Evolutionary conservation across 35 echinoderm and acorn worm genomes (phyloP).

Genomic region (Stichopus chloronotus): DNA sequence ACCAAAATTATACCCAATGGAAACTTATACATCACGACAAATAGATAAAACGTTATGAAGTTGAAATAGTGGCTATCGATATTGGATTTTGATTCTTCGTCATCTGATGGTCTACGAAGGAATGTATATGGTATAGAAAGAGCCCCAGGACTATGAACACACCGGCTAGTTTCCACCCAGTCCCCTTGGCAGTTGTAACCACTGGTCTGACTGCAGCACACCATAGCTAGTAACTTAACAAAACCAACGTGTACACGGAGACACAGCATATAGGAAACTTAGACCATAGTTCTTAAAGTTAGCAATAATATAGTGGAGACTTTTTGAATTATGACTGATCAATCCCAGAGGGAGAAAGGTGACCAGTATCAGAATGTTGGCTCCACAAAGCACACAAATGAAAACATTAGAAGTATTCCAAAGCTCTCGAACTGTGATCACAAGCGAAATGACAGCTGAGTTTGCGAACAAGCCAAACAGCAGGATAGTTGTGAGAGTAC

Average conservation of each 20-base stretch:
- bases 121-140: background rate
- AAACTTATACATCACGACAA: background rate
- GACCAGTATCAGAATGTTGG: no score
- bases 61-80: background rate
- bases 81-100: no score
- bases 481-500: no score
- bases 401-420: no score
- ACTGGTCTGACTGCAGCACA: slow-evolving; percentile 20
- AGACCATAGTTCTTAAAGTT: background rate
- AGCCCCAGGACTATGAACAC: background rate
- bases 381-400: no score
- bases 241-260: slow-evolving; percentile 1
- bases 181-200: background rate
- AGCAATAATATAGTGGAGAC: background rate
- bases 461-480: no score
- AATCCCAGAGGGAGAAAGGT: no score
- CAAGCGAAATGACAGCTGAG: no score
- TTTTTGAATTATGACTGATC: no score
- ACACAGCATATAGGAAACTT: background rate
- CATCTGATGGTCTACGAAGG: no score
- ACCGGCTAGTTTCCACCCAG: background rate
- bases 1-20: background rate
- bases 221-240: slow-evolving; percentile 28
- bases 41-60: background rate
- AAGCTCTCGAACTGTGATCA: no score